These are phyloP conservation scores for Hoplodrina ambigua DNA, from an alignment of 2,888 invertebrate species.

Conservation along the genomic window DNA sequence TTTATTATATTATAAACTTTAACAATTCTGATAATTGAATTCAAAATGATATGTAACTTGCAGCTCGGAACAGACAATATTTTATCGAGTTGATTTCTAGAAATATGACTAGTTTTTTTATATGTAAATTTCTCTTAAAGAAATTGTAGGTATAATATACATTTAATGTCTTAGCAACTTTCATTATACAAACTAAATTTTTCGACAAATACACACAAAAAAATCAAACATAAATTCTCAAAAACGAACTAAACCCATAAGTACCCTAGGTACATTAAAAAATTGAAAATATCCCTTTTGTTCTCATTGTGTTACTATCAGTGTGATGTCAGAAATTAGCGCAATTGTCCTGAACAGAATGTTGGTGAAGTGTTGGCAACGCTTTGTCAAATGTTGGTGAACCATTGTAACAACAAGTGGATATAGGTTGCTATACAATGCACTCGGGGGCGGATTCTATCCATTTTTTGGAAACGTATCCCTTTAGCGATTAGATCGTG, in stretches of 20 bases:
- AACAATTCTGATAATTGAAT: too few relatives aligned
- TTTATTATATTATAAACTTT: too few relatives aligned
- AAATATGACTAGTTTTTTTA: too few relatives aligned
- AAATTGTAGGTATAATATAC: too few relatives aligned
- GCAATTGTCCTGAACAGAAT: conserved; percentile 47
- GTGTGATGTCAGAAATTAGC: conserved; percentile 49
- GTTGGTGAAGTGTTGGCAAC: conserved; percentile 38
- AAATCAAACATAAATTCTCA: conserved; percentile 20
- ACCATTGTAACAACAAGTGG: conserved; percentile 60
- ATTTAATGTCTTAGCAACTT: too few relatives aligned
- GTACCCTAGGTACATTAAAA: not conserved
- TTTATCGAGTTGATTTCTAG: too few relatives aligned
- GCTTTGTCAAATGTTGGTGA: conserved; percentile 46
- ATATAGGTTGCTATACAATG: conserved; percentile 47
- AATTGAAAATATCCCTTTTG: conserved; percentile 28
- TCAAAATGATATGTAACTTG: too few relatives aligned
- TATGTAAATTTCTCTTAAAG: too few relatives aligned
- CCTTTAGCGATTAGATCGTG: conserved; percentile 48
- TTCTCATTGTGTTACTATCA: conserved; percentile 50
- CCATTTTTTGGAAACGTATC: conserved; percentile 53
- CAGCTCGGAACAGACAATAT: too few relatives aligned
- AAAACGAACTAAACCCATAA: conserved; percentile 30
- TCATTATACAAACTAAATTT: too few relatives aligned
- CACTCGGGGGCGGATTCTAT: conserved; percentile 33
- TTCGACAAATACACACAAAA: not conserved